These are phyloP conservation scores for Synergus itoensis DNA, from an alignment of 2,888 invertebrate species.

Conservation along the genomic window DNA sequence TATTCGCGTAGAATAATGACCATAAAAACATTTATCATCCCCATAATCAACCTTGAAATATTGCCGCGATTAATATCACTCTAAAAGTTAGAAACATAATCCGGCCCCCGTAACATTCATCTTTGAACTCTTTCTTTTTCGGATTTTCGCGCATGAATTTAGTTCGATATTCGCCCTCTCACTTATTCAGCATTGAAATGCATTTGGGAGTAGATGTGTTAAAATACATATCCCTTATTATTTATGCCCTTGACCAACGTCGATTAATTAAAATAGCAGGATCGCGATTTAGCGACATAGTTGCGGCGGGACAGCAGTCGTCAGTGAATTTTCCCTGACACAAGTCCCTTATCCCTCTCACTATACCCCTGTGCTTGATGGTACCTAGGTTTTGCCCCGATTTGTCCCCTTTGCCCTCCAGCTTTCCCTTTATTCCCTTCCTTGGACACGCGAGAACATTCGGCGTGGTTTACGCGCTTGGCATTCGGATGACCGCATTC, in stretches of 20 bases:
- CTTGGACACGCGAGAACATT: slow-evolving; percentile 69
- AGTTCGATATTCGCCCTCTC: background rate
- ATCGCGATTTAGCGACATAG: slow-evolving; percentile 73
- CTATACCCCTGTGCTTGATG: slow-evolving; percentile 57
- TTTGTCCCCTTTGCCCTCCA: slow-evolving; percentile 56
- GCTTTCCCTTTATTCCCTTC: slow-evolving; percentile 51
- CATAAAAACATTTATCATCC: background rate
- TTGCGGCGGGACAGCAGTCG: slow-evolving; percentile 64
- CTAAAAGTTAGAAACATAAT: too few relatives aligned
- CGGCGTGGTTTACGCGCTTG: slow-evolving; percentile 76
- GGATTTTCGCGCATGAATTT: background rate
- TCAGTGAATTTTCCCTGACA: slow-evolving; percentile 69
- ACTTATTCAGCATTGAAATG: background rate
- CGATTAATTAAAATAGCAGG: slow-evolving; percentile 75
- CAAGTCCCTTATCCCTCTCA: slow-evolving; percentile 53
- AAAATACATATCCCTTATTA: background rate
- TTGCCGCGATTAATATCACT: too few relatives aligned
- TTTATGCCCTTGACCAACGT: slow-evolving; percentile 56
- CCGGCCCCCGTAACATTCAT: background rate
- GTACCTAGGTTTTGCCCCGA: slow-evolving; percentile 52
- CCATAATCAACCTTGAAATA: too few relatives aligned
- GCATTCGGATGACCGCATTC: slow-evolving; percentile 77
- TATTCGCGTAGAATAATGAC: background rate
- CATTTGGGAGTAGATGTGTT: background rate
- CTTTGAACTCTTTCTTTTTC: background rate